Evolutionary conservation across 1,140 invertebrate genomes (phyloP).

Genomic region (Drosophila aff.): DNA sequence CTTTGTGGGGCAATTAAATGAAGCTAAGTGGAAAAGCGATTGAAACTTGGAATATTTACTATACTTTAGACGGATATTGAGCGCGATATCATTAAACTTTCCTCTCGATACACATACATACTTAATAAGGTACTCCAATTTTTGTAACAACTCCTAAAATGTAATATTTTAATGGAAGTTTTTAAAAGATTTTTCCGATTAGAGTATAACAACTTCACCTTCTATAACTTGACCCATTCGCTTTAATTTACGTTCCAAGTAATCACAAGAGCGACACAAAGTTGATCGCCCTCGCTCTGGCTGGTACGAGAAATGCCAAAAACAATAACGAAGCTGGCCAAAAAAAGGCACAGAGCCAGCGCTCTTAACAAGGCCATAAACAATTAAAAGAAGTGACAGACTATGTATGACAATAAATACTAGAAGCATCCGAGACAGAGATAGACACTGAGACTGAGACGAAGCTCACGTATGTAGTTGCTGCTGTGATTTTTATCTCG

Average conservation of each 20-base stretch:
- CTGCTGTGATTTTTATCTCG: conserved; percentile 63
- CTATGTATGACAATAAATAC: conserved; percentile 70
- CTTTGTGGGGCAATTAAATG: not conserved
- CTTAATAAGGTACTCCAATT: not conserved
- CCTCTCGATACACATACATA: not conserved
- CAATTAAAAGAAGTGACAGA: conserved; percentile 81
- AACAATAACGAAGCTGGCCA: conserved; percentile 33
- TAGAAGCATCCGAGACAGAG: conserved; percentile 30
- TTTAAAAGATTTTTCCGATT: not conserved
- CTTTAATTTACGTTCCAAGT: conserved; percentile 61
- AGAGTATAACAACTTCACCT: not conserved
- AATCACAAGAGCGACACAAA: conserved; percentile 63
- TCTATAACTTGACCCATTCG: conserved; percentile 6
- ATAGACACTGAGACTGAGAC: not conserved
- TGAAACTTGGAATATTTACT: not conserved
- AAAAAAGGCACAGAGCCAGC: conserved; percentile 36
- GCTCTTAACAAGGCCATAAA: conserved; percentile 61
- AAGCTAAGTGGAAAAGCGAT: too few species aligned
- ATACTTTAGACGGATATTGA: not conserved
- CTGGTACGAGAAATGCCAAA: conserved; percentile 66
- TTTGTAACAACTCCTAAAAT: not conserved
- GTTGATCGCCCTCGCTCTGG: conserved; percentile 75
- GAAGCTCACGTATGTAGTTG: conserved; percentile 39
- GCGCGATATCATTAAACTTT: not conserved
- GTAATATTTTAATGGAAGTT: not conserved